Evolutionary conservation across 35 echinoderm and acorn worm species (phyloP).

Genomic region (Apostichopus parvimensis): DNA sequence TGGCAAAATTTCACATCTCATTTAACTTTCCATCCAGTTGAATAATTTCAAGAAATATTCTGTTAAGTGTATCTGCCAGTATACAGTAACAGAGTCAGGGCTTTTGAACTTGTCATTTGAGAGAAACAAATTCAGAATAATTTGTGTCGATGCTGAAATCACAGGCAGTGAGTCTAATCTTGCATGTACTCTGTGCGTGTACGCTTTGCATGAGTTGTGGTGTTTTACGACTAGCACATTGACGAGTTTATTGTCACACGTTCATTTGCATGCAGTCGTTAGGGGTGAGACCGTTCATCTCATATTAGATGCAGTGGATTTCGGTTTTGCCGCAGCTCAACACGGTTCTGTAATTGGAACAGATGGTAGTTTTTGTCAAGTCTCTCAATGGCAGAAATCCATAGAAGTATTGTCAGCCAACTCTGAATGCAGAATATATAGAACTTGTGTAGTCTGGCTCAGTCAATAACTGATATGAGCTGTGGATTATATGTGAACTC

Average conservation of each 20-base stretch:
- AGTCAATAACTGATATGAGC: background rate
- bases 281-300: background rate
- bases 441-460: background rate
- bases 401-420: background rate
- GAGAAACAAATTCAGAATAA: background rate
- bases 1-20: background rate
- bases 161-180: background rate
- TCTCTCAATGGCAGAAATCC: slow-evolving; percentile 12
- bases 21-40: background rate
- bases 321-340: slow-evolving; percentile 10
- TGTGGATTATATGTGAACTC: no score
- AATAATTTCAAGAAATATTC: background rate
- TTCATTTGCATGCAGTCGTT: slow-evolving; percentile 1
- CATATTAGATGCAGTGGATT: slow-evolving; percentile 14
- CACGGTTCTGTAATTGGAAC: slow-evolving; percentile 31
- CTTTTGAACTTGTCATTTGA: background rate
- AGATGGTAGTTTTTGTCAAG: slow-evolving; percentile 14
- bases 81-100: background rate
- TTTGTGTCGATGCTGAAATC: background rate
- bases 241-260: background rate
- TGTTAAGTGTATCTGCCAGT: background rate
- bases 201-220: background rate
- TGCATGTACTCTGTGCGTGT: background rate
- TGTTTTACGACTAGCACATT: background rate
- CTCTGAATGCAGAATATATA: background rate